Conservation (phyloP, 2,797 vertebrate species). For the Platalea minor region DNA sequence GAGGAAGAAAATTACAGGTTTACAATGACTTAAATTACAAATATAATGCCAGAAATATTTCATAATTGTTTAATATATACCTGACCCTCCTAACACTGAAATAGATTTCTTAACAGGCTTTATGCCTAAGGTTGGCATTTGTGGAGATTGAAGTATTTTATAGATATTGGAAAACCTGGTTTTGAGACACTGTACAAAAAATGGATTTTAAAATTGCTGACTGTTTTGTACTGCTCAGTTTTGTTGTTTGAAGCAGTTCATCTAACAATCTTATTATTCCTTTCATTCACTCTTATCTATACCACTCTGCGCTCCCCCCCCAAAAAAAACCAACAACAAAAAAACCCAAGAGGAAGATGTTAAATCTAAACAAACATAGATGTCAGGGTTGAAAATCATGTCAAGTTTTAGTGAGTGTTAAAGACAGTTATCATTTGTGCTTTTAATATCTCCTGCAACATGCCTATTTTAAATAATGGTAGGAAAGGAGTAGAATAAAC, state of each 20-base stretch:
- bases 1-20: background rate
- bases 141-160: background rate
- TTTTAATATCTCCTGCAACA: background rate
- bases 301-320: background rate
- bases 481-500: background rate
- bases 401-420: background rate
- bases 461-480: background rate
- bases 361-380: background rate
- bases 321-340: background rate
- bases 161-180: background rate
- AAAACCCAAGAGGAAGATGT: background rate
- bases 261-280: background rate
- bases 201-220: background rate
- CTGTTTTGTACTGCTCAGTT: background rate
- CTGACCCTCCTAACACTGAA: background rate
- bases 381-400: background rate
- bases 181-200: background rate
- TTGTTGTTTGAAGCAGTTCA: background rate
- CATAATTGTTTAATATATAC: background rate
- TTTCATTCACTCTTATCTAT: background rate
- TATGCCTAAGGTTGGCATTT: background rate
- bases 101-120: background rate
- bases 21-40: background rate
- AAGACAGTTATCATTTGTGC: background rate
- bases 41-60: background rate